Evolutionary conservation across 2,888 invertebrate genomes (phyloP).

Genomic region (Encarsia formosa): DNA sequence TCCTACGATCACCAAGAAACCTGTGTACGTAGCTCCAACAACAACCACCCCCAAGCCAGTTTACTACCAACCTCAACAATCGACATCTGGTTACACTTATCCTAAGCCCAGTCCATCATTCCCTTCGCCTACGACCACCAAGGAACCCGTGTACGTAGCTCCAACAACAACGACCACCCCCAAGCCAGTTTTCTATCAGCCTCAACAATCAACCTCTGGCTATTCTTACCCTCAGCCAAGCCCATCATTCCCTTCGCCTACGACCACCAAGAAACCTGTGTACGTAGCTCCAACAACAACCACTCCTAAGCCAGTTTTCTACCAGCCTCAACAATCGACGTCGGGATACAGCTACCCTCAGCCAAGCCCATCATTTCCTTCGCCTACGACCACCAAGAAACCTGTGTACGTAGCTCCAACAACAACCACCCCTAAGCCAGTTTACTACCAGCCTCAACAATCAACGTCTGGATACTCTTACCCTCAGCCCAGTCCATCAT

Average conservation of each 20-base stretch:
- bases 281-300: slow-evolving; percentile 30
- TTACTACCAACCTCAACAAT: not conserved
- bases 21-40: no score
- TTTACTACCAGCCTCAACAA: not conserved
- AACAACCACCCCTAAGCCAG: slow-evolving; percentile 13
- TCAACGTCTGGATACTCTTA: slow-evolving; percentile 21
- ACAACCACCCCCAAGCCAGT: slow-evolving; percentile 20
- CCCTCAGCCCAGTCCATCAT: slow-evolving; percentile 28
- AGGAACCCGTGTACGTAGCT: slow-evolving; percentile 21
- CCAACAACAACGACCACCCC: slow-evolving; percentile 19
- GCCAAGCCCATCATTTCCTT: slow-evolving; percentile 1
- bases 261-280: no score
- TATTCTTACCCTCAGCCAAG: slow-evolving; percentile 25
- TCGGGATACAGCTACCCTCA: slow-evolving; percentile 14
- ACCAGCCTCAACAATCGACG: not conserved
- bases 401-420: slow-evolving; percentile 20
- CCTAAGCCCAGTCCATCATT: slow-evolving; percentile 5
- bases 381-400: slow-evolving; percentile 5
- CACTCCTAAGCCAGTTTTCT: slow-evolving; percentile 17
- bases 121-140: not conserved
- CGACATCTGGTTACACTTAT: slow-evolving; percentile 11
- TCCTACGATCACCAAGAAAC: no score
- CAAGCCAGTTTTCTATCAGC: not conserved
- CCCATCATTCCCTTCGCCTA: slow-evolving; percentile 26
- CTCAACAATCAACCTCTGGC: slow-evolving; percentile 10